These are phyloP conservation scores for Druceiella hillmani DNA, from an alignment of 2,888 invertebrate species.

Conservation along the genomic window DNA sequence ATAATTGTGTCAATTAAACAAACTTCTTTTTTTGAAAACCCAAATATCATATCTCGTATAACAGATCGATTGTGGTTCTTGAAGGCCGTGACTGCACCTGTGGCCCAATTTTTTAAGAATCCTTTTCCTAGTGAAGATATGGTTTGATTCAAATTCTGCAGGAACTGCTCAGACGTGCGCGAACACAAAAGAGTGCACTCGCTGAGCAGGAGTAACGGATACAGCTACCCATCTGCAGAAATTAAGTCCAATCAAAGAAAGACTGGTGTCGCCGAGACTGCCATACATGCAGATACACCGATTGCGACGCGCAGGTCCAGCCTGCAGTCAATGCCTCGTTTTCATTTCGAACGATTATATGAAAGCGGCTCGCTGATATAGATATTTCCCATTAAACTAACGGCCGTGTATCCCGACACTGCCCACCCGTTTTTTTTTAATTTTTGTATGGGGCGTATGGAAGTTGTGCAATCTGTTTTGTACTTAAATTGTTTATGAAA, in stretches of 20 bases:
- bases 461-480: too few species aligned
- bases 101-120: not conserved
- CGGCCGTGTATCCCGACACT: too few species aligned
- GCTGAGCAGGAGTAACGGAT: slow-evolving; percentile 1
- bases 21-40: too few species aligned
- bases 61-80: not conserved
- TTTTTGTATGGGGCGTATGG: too few species aligned
- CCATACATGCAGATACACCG: not conserved
- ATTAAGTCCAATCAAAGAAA: not conserved
- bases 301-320: not conserved
- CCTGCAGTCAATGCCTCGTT: not conserved
- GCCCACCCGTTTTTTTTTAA: too few species aligned
- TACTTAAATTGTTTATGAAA: too few species aligned
- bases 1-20: too few species aligned
- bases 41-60: too few species aligned
- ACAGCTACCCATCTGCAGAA: not conserved
- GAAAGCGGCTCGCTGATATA: too few species aligned
- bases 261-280: slow-evolving; percentile 1
- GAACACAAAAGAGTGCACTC: not conserved
- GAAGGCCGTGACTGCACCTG: slow-evolving; percentile 1
- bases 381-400: too few species aligned
- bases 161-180: slow-evolving; percentile 1
- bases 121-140: not conserved
- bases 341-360: too few species aligned
- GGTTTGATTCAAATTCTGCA: not conserved